Percentiles rank a stretch among this genome's conserved stretches.
Evolutionary conservation across 2,888 invertebrate species (phyloP).

Genomic region (Hoplodrina blanda): DNA sequence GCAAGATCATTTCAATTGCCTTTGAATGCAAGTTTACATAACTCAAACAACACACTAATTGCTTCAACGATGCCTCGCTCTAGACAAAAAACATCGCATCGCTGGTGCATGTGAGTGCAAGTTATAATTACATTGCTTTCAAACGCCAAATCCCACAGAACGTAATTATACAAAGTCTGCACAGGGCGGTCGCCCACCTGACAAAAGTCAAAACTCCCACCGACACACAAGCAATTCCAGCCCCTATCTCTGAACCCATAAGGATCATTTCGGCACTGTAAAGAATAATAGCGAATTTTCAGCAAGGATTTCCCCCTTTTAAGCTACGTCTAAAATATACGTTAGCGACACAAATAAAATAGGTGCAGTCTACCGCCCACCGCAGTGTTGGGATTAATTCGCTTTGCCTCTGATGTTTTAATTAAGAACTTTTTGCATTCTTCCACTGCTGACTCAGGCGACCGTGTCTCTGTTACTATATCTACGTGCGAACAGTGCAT

Average conservation of each 20-base stretch:
- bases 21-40: slow-evolving; percentile 20
- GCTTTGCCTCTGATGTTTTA: slow-evolving; percentile 82
- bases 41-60: slow-evolving; percentile 47
- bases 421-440: slow-evolving; percentile 77
- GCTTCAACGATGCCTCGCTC: slow-evolving; percentile 37
- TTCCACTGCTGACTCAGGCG: slow-evolving; percentile 48
- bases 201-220: slow-evolving; percentile 68
- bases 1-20: slow-evolving; percentile 2
- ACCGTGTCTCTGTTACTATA: slow-evolving; percentile 31
- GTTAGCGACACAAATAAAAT: slow-evolving; percentile 83
- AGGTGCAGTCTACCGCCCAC: slow-evolving; percentile 81
- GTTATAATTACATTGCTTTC: slow-evolving; percentile 78
- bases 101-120: slow-evolving; percentile 67
- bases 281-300: slow-evolving; percentile 69
- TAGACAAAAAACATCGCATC: slow-evolving; percentile 56
- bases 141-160: slow-evolving; percentile 73
- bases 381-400: slow-evolving; percentile 78
- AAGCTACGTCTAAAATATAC: slow-evolving; percentile 82
- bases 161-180: slow-evolving; percentile 84
- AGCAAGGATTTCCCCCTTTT: slow-evolving; percentile 80
- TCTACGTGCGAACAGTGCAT: slow-evolving; percentile 25
- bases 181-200: slow-evolving; percentile 74
- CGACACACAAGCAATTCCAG: slow-evolving; percentile 58
- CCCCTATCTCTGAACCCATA: slow-evolving; percentile 60
- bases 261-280: slow-evolving; percentile 65